Conservation (phyloP, 1,140 invertebrate species). For the Micrasema longulum region DNA sequence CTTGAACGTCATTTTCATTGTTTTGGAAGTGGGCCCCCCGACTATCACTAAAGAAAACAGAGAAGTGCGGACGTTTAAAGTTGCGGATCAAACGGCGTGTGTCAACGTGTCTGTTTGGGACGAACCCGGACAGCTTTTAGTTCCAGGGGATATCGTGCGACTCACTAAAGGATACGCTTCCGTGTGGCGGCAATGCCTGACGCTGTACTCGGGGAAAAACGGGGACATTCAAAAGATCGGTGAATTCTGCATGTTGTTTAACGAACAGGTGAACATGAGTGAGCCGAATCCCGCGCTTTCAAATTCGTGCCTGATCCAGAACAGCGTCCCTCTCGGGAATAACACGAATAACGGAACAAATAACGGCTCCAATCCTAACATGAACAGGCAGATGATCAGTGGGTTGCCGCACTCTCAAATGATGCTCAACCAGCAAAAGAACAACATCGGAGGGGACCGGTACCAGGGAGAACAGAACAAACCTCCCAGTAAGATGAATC, state of each 20-base stretch:
- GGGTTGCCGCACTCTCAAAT: slow-evolving; percentile 56
- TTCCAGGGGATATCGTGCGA: slow-evolving; percentile 91
- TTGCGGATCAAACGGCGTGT: slow-evolving; percentile 90
- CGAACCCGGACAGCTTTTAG: slow-evolving; percentile 87
- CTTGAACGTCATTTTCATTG: slow-evolving; percentile 91
- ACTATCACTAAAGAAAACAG: slow-evolving; percentile 94
- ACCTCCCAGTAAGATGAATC: slow-evolving; percentile 66
- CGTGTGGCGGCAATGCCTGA: slow-evolving; percentile 90
- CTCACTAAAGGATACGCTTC: slow-evolving; percentile 91
- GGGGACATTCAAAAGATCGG: slow-evolving; percentile 88
- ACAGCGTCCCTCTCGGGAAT: slow-evolving; percentile 56
- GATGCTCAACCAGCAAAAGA: slow-evolving; percentile 37
- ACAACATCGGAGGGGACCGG: slow-evolving; percentile 55
- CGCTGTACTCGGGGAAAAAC: slow-evolving; percentile 91
- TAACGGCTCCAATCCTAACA: slow-evolving; percentile 44
- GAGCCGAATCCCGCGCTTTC: slow-evolving; percentile 80
- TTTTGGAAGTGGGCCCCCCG: slow-evolving; percentile 90
- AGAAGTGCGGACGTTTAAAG: slow-evolving; percentile 93
- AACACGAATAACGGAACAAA: slow-evolving; percentile 58
- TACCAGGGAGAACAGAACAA: slow-evolving; percentile 59
- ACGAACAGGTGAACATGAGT: slow-evolving; percentile 92
- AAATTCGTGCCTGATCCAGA: slow-evolving; percentile 57
- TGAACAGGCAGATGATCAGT: slow-evolving; percentile 59
- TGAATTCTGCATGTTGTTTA: slow-evolving; percentile 87
- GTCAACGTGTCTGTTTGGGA: slow-evolving; percentile 98